Base-by-base conservation (phyloP, 2,113 vertebrate species). In the Pipra filicauda region DNA sequence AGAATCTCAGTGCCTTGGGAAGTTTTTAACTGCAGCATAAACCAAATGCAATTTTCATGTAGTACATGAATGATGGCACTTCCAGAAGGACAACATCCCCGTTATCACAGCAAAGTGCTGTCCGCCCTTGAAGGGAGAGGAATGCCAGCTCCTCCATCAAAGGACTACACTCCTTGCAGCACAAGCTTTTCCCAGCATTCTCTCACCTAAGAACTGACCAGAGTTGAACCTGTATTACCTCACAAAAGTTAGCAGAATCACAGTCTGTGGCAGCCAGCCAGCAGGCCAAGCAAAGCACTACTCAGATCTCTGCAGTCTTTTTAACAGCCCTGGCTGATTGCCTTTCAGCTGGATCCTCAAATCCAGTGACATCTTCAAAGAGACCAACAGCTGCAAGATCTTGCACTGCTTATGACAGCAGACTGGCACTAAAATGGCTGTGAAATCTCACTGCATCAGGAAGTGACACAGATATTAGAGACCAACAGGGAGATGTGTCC, bases 21-120 rank as follows among this genome's bases (percentile, higher is more conserved):
- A 85, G 71, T 94, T 93, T 88, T 85, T 65, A 90, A 65, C 41
- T 72, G 66, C 84, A 76, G 62, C 71, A 66, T 67, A 72, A 89
- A 83, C 67, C 28, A 70, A 66, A 90, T 30, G 82, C 39, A 90
- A 27, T 84, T 90, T 93, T 88, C 59, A 64, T 7, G n/a, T 54
- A 69, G 35, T 31, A 22, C 28, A 21, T 79, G 72, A 96, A 44
- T 55, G 55, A 94, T 73, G 33, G 49, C 69, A 52, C 52, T 86
- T 92, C 24, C 80, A 95, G 88, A 95, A 92, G 76, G 81, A 73
- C 66, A 95, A 78, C 15, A 58, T 46, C 62, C 52, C 66, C 61
- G 26, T 89, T 85, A 94, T 30, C 78, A 88, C 52, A 74, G 69
- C 15, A 3, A 88, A 85, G 39, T n/a, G 46, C 14, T 74, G 64